These are phyloP conservation scores for Musca domestica DNA, from an alignment of 1,140 invertebrate genomes.

Conservation along the genomic window DNA sequence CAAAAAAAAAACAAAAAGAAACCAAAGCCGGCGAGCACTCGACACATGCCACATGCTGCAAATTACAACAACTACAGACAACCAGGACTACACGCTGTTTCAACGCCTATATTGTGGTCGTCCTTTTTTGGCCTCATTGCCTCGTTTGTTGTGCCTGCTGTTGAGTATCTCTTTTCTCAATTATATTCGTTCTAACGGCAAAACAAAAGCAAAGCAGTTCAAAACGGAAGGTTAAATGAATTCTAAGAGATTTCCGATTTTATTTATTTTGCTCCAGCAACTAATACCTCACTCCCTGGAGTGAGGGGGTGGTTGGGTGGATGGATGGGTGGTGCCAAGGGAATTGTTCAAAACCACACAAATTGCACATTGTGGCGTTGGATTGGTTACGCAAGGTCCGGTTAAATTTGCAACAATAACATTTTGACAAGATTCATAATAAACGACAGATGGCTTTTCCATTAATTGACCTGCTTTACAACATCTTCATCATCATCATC, in stretches of 20 bases:
- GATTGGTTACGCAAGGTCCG: too few species aligned
- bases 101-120: constrained; percentile 18
- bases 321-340: too few species aligned
- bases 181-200: neutral
- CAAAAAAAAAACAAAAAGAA: too few species aligned
- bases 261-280: neutral
- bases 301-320: too few species aligned
- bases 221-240: constrained; percentile 15
- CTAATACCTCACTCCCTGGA: too few species aligned
- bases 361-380: too few species aligned
- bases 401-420: constrained; percentile 17
- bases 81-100: constrained; percentile 17
- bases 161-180: neutral
- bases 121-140: too few species aligned
- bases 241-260: constrained; percentile 11
- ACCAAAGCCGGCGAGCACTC: constrained; percentile 4
- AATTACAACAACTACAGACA: neutral
- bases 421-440: constrained; percentile 16
- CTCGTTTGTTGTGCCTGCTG: too few species aligned
- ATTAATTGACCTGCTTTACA: constrained; percentile 10
- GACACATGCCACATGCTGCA: constrained; percentile 21
- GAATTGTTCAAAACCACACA: too few species aligned
- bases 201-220: neutral
- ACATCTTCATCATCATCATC: neutral
- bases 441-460: constrained; percentile 18